Base-by-base conservation (phyloP, 2,113 vertebrate genomes). In the Corynorhinus townsendii region DNA sequence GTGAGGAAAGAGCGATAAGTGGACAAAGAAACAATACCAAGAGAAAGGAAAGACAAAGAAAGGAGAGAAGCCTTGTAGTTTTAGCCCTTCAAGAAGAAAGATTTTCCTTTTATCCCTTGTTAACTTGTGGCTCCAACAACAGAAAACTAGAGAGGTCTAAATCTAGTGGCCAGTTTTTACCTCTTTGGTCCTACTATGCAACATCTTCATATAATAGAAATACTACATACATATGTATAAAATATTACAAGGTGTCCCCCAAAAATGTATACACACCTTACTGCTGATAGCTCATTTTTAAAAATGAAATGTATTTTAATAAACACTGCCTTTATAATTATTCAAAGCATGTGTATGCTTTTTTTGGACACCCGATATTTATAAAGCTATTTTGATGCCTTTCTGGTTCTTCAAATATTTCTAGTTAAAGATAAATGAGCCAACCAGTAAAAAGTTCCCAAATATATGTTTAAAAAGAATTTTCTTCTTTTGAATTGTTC, bases 361-460 rank as follows among this genome's bases (percentile, higher is more conserved):
- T 64, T 26, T 64, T 30, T 28, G 62, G 62, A 64, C 62, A 64
- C 28, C 28, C 12, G 33, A 33, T 64, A 33, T 30, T 9, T 30
- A 33, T 64, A 15, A 93, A 62, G 26, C 10, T 52, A 24, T 40
- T 52, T 8, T 43, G 56, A 95, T 28, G 1, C 5, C 4, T 85
- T 79, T 73, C 56, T 68, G 72, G 49, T 26, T 64, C 59, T 92
- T 75, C 43, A 73, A 62, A 40, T 38, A 90, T 73, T 94, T 84
- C 14, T 52, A 81, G n/a, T 80, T 80, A 90, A 89, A 94, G 24
- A 66, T 81, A 91, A 94, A 71, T 43, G 35, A 91, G 24, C 35
- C 11, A 30, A 47, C 26, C 88, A 43, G 28, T 26, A 35, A 54
- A 82, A 85, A 38, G 1, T n/a, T 68, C 11, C 43, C 12, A 84